phyloP scores from a whole-genome alignment of 2,888 invertebrate genomes.

The Caenorhabditis sp. region DNA sequence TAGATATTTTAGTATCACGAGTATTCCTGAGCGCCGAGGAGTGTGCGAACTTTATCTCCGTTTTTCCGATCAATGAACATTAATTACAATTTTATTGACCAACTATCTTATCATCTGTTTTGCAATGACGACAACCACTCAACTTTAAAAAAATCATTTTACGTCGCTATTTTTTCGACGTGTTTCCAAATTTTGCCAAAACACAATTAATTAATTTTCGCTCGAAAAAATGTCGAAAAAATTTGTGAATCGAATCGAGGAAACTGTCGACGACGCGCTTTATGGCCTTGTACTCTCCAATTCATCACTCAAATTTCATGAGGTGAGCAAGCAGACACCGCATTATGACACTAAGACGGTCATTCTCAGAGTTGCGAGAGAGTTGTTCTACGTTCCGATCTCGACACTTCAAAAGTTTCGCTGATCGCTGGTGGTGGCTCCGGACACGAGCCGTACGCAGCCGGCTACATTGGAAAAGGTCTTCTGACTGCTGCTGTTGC shows the following conservation, averaged over 20 bases:
- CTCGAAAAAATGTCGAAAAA: constrained; percentile 63
- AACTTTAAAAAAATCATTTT: background rate
- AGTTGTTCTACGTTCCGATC: constrained; percentile 35
- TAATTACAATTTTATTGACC: background rate
- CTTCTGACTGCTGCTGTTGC: constrained; percentile 87
- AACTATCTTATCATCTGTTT: constrained; percentile 11
- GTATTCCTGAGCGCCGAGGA: too few relatives aligned
- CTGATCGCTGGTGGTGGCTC: constrained; percentile 85
- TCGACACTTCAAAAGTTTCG: constrained; percentile 46
- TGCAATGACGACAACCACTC: background rate
- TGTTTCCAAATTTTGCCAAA: background rate
- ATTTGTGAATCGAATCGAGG: constrained; percentile 67
- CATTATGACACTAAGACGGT: too few relatives aligned
- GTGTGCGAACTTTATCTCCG: background rate
- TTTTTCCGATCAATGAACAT: background rate
- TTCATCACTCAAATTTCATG: constrained; percentile 51
- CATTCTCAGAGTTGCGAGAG: constrained; percentile 53
- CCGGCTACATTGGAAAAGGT: constrained; percentile 86
- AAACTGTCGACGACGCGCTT: constrained; percentile 68
- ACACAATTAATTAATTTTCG: background rate
- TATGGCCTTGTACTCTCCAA: constrained; percentile 64
- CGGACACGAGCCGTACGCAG: constrained; percentile 87
- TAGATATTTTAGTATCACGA: too few relatives aligned
- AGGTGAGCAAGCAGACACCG: too few relatives aligned
- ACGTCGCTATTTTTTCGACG: background rate